phyloP scores from a whole-genome alignment of 2,113 vertebrate species.

The Hemiscyllium ocellatum region DNA sequence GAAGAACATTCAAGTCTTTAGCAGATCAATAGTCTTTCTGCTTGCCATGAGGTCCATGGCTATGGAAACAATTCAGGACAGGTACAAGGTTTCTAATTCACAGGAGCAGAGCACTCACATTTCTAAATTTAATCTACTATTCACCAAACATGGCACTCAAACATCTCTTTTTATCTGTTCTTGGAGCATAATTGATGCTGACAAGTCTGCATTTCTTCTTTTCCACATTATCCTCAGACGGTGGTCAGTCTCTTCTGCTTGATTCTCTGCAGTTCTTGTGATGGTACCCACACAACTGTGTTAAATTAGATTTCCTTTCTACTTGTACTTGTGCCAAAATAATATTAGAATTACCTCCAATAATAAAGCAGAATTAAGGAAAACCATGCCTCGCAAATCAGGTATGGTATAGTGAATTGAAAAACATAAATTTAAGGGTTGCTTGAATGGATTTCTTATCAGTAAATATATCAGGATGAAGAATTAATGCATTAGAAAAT shows the following conservation, averaged over 20 bases:
- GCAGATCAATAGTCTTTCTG: not conserved
- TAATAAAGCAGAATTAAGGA: not conserved
- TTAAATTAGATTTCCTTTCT: not conserved
- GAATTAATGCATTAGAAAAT: not conserved
- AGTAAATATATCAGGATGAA: not conserved
- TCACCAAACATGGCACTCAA: not conserved
- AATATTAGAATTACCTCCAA: not conserved
- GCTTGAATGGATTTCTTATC: not conserved
- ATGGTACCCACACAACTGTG: not conserved
- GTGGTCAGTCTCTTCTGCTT: too few relatives aligned
- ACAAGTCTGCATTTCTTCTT: not conserved
- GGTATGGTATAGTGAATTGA: not conserved
- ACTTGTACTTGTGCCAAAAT: not conserved
- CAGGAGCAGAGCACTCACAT: not conserved
- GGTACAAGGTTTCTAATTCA: not conserved
- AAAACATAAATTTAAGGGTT: not conserved
- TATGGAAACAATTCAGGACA: not conserved
- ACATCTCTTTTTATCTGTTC: not conserved
- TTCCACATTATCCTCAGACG: not conserved
- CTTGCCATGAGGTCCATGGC: not conserved
- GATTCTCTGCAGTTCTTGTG: not conserved
- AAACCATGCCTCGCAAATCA: not conserved
- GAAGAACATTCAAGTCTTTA: not conserved
- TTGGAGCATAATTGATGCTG: not conserved
- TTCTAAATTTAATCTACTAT: not conserved